Base-by-base conservation (phyloP, 2,888 invertebrate genomes). In the Drosophila barbarae region DNA sequence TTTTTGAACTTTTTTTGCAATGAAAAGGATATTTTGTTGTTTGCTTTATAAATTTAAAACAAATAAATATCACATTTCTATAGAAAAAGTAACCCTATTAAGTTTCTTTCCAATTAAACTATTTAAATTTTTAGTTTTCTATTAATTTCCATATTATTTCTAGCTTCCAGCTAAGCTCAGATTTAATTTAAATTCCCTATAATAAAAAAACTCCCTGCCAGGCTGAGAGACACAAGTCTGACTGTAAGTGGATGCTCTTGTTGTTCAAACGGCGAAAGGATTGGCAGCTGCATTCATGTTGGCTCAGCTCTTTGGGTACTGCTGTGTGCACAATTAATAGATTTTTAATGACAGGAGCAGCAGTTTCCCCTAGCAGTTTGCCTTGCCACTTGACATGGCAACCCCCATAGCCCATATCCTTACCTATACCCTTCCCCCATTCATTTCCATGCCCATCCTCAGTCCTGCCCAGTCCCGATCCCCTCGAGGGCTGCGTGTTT, bases 321-420 rank as follows among this genome's bases (percentile, higher is more conserved):
- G 63, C 66, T 79, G 82, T 84, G 70, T 81, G 85, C 75, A 77
- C 76, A 86, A 87, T 85, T 86, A 85, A 85, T 86, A 80, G 87
- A 84, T 75, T 73, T 85, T 77, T 83, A 87, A 86, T 87, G 85
- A 76, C 78, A 77, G 72, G 73, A 69, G 64, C 72, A 69, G 64
- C 72, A 72, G 68, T 39, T 46, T 46, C 38, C 38, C 63, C 59
- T 18, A 44, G 18, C 46, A 46, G 46, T 61, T 61, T 46, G 18
- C 51, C 41, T 13, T 9, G 30, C 26, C 23, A 28, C 66, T 32
- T 30, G 55, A 56, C 36, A 30, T 55, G 36, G 55, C 55, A 15
- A 21, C 36, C 55, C 12, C 56, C 28, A 8, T 21, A 1, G 7
- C 28, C 15, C 28, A 28, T 44, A 23, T 15, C 26, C 23, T 23